These are phyloP conservation scores for Pristionchus maxplancki DNA, from an alignment of 2,888 invertebrate species.

Conservation along the genomic window DNA sequence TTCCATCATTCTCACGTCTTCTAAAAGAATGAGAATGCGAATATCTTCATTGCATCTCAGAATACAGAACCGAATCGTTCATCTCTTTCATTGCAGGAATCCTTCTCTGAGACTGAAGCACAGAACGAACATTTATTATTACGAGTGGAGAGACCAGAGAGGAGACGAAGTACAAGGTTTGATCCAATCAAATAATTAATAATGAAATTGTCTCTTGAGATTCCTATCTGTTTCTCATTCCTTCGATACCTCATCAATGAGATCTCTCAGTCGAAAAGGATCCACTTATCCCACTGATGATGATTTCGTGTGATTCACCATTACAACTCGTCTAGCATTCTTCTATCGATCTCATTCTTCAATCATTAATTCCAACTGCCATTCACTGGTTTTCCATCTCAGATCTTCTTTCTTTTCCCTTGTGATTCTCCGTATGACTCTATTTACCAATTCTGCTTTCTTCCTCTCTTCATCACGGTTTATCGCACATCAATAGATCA, in stretches of 20 bases:
- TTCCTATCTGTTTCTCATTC: conserved; percentile 74
- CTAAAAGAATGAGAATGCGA: not conserved
- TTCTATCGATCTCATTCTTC: not conserved
- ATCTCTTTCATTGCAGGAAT: conserved; percentile 26
- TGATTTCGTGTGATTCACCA: not conserved
- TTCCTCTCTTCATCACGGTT: conserved; percentile 11
- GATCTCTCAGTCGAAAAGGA: conserved; percentile 73
- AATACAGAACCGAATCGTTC: not conserved
- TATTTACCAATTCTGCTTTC: conserved; percentile 5
- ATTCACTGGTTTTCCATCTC: conserved; percentile 1
- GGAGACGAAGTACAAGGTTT: conserved; percentile 23
- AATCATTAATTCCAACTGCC: not conserved
- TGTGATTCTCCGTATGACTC: not conserved
- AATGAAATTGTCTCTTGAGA: conserved; percentile 59
- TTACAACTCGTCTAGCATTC: not conserved
- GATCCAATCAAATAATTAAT: not conserved
- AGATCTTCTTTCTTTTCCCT: not conserved
- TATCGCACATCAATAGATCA: conserved; percentile 37
- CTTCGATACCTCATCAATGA: conserved; percentile 74
- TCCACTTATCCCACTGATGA: conserved; percentile 50
- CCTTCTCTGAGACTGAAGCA: conserved; percentile 48
- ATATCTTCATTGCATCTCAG: not conserved
- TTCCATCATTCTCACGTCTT: not conserved
- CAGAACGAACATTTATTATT: conserved; percentile 45
- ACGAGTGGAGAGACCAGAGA: conserved; percentile 28